A percentile compares a stretch with the other conserved stretches of the same genome.
These are phyloP conservation scores for Aldabrachelys gigantea DNA, from an alignment of 2,113 vertebrate genomes.

Conservation along the genomic window DNA sequence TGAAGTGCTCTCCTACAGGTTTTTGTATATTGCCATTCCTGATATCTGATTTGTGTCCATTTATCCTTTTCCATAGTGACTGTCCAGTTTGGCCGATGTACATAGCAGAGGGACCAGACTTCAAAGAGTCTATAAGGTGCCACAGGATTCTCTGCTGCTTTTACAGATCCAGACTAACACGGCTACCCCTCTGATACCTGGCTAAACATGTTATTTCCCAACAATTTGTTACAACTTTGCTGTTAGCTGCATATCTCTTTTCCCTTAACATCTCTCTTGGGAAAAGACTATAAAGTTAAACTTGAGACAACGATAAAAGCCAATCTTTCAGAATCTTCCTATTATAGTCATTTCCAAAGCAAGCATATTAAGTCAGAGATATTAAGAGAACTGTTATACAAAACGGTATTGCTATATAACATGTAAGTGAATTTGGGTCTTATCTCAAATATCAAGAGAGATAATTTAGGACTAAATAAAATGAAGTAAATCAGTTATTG, in stretches of 20 bases:
- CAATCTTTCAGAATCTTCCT: slow-evolving; percentile 56
- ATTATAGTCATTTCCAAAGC: slow-evolving; percentile 49
- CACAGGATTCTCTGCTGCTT: no score
- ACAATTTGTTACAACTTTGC: slow-evolving; percentile 26
- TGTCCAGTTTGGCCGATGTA: no score
- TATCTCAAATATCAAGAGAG: slow-evolving; percentile 66
- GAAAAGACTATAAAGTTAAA: slow-evolving; percentile 18
- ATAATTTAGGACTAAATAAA: slow-evolving; percentile 75
- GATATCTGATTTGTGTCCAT: no score
- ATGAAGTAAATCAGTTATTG: slow-evolving; percentile 72
- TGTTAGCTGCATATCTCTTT: slow-evolving; percentile 16
- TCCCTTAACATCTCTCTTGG: slow-evolving; percentile 13
- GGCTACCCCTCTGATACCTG: no score
- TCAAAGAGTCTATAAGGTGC: no score
- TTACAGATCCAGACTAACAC: no score
- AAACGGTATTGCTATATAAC: slow-evolving; percentile 48
- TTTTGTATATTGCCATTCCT: no score
- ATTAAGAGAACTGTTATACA: slow-evolving; percentile 35
- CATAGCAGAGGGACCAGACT: no score
- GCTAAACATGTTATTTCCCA: slow-evolving; percentile 30
- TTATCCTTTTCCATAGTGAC: no score
- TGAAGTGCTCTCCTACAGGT: no score
- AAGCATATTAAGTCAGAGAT: slow-evolving; percentile 35
- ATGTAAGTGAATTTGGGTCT: slow-evolving; percentile 62
- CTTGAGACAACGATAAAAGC: slow-evolving; percentile 43